A percentile compares a stretch with the other conserved stretches of the same genome.
These are phyloP conservation scores for Anisognathus igniventris DNA, from an alignment of 2,797 vertebrate species.

Conservation along the genomic window DNA sequence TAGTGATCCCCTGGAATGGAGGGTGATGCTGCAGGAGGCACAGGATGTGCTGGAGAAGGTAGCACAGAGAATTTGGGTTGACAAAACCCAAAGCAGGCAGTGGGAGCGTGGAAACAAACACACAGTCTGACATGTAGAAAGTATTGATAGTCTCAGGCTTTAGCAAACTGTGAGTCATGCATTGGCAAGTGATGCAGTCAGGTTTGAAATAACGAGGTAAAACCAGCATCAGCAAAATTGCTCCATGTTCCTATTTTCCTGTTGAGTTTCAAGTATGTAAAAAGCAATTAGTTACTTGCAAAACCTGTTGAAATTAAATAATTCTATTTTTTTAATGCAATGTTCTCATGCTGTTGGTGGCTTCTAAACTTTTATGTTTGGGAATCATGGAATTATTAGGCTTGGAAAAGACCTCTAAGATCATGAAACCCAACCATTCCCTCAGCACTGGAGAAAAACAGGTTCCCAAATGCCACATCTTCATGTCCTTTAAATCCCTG, in stretches of 20 bases:
- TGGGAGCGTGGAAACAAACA: background rate
- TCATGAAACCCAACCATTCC: background rate
- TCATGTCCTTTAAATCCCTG: background rate
- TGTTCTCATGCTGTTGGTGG: fast-evolving
- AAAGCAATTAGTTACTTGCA: background rate
- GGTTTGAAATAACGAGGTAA: background rate
- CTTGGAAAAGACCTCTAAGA: background rate
- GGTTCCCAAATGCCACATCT: fast-evolving
- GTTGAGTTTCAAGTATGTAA: background rate
- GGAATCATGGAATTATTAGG: too few relatives aligned
- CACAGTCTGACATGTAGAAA: background rate
- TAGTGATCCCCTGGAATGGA: background rate
- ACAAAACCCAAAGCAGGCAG: background rate
- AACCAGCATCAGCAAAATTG: background rate
- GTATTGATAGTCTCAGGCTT: background rate
- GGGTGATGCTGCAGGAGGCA: background rate
- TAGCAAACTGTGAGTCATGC: background rate
- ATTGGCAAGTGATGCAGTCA: background rate
- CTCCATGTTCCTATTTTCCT: background rate
- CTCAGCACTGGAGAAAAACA: background rate
- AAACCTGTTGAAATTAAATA: background rate
- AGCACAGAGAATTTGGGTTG: background rate
- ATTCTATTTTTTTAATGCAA: background rate
- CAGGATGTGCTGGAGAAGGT: background rate
- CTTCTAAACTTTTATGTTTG: background rate